Base-by-base conservation (phyloP, 2,113 vertebrate genomes). In the Zosterops hypoxanthus region DNA sequence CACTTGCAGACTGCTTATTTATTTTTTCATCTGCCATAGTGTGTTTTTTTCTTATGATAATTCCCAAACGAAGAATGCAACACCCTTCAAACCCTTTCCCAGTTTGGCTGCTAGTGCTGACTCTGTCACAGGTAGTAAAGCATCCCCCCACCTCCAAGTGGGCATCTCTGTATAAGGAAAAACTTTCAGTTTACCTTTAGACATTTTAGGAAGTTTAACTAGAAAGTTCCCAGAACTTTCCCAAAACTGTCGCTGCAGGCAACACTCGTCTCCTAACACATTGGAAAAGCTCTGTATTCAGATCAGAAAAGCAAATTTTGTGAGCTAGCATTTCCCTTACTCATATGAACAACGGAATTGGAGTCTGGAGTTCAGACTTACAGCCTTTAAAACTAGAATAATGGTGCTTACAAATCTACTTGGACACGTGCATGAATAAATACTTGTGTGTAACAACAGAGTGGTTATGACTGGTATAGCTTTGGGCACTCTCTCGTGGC, bases 331-430 rank as follows among this genome's bases (percentile, higher is more conserved):
- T 14, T 49, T 29, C 21, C 19, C 44, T 68, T 64, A 29, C 28
- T 47, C 22, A 24, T 5, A 7, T 33, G 39, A 64, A 22, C n/a
- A 60, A 2, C 28, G 12, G 39, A 19, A 79, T 55, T 75, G 8
- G 39, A 39, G 15, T 49, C 41, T 59, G 52, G 19, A 86, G 34
- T 18, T 16, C 21, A 52, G 36, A 16, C 17, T 72, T 14, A 5
- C 21, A 50, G 6, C 9, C 14, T 57, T 72, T 69, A n/a, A 56
- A 82, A 47, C 20, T 12, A 14, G 21, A 52, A 20, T 33, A 46
- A 25, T 0, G 0, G 12, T 34, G 36, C 14, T 80, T 52, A 1
- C 2, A 21, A 61, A 22, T 4, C 19, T 88, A 0, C 34, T 28
- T 18, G 39, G 31, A 66, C 42, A 19, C 17, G 17, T 36, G 7